These are phyloP conservation scores for Atlantisia rogersi DNA, from an alignment of 2,113 vertebrate species.

Conservation along the genomic window DNA sequence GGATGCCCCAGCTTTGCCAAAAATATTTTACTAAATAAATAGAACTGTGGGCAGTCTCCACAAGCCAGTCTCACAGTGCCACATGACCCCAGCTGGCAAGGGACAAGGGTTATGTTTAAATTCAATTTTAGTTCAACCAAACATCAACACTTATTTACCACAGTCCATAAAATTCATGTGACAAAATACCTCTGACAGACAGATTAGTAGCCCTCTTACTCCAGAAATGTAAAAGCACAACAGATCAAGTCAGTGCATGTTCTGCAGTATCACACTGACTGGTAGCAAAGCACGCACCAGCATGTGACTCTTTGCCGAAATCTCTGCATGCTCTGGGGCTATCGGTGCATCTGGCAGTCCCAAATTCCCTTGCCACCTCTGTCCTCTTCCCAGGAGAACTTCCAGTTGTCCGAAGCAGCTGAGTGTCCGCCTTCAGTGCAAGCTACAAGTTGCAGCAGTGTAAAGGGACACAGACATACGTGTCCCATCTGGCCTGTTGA, in stretches of 20 bases:
- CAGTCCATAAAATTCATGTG: slow-evolving; percentile 30
- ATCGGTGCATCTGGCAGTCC: background rate
- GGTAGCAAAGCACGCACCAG: background rate
- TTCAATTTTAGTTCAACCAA: slow-evolving; percentile 48
- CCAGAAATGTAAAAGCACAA: background rate
- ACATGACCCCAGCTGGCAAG: slow-evolving; percentile 17
- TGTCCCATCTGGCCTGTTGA: fast-evolving
- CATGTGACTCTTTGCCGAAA: background rate
- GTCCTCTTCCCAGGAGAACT: background rate
- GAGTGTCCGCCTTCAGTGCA: background rate
- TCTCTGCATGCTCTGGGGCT: background rate
- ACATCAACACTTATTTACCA: slow-evolving; percentile 53
- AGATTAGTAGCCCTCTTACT: background rate
- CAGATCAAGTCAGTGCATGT: background rate
- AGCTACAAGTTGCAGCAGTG: background rate
- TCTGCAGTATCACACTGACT: background rate
- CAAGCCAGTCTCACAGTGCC: background rate
- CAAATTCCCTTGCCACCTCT: background rate
- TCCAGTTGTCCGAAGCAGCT: background rate
- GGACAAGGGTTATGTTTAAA: slow-evolving; percentile 25
- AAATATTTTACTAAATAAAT: slow-evolving; percentile 41
- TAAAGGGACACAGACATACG: background rate
- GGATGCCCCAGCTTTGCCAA: slow-evolving; percentile 45
- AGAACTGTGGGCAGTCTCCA: slow-evolving; percentile 45
- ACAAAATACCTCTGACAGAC: background rate